Percentiles rank a stretch among this genome's conserved stretches.
phyloP scores from a whole-genome alignment of 2,888 invertebrate genomes.

The Cistogaster globosa region DNA sequence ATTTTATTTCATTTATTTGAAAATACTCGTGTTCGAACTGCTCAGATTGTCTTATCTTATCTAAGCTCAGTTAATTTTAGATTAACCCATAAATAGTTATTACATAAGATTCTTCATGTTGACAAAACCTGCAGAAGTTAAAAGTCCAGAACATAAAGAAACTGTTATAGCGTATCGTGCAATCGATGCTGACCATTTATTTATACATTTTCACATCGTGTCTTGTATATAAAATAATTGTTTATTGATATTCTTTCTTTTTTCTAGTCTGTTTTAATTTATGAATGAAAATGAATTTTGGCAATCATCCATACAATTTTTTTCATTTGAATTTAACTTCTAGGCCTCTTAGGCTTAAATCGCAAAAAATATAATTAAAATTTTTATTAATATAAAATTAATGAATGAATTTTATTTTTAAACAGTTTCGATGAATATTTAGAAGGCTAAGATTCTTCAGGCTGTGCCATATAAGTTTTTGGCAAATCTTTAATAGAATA shows the following conservation, averaged over 20 bases:
- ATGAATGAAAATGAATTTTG: conserved; percentile 3
- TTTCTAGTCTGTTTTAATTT: neutral
- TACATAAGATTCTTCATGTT: too few relatives aligned
- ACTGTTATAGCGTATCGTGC: neutral
- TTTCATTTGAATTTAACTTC: neutral
- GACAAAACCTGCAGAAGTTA: too few relatives aligned
- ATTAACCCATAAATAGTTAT: too few relatives aligned
- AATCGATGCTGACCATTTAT: neutral
- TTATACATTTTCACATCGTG: neutral
- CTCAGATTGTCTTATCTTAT: too few relatives aligned
- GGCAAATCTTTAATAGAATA: conserved; percentile 11
- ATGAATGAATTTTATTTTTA: conserved; percentile 11
- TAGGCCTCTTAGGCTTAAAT: conserved; percentile 2
- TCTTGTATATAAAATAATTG: too few relatives aligned
- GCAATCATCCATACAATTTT: conserved; percentile 6
- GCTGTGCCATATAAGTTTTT: neutral
- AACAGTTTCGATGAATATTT: conserved; percentile 17
- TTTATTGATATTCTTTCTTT: too few relatives aligned
- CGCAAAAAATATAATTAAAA: neutral
- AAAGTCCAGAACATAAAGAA: too few relatives aligned
- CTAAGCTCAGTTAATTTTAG: too few relatives aligned
- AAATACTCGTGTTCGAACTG: too few relatives aligned
- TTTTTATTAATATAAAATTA: conserved; percentile 25
- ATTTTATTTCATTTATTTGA: too few relatives aligned
- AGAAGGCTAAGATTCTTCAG: neutral